Conservation (phyloP, 2,888 invertebrate genomes). For the Machimus rusticus region DNA sequence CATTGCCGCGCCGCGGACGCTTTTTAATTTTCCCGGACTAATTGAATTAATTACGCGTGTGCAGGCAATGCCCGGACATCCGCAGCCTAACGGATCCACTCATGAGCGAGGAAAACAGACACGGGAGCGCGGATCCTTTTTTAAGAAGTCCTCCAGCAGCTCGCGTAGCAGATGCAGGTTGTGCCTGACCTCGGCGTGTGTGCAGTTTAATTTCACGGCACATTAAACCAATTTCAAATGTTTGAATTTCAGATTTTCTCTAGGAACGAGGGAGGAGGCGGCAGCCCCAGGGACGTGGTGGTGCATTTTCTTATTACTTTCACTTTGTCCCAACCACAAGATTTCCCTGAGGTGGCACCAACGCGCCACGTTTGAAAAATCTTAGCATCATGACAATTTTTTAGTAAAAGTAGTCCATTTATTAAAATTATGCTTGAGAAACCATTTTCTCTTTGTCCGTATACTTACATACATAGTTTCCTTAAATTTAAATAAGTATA, state of each 20-base stretch:
- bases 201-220: background rate
- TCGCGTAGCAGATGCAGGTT: background rate
- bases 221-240: background rate
- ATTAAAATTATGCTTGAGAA: background rate
- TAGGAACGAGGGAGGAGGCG: background rate
- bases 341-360: background rate
- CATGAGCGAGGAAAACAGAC: background rate
- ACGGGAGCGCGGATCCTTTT: background rate
- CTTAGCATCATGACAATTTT: background rate
- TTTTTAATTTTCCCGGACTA: background rate
- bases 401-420: background rate
- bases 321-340: background rate
- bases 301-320: background rate
- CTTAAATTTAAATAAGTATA: background rate
- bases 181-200: background rate
- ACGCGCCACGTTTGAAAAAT: background rate
- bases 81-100: background rate
- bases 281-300: background rate
- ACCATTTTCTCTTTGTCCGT: background rate
- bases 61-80: background rate
- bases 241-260: background rate
- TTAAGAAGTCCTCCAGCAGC: background rate
- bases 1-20: background rate
- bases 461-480: background rate
- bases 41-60: conserved; percentile 39